These are phyloP conservation scores for Crax fasciolata DNA, from an alignment of 2,797 vertebrate species.

Conservation along the genomic window DNA sequence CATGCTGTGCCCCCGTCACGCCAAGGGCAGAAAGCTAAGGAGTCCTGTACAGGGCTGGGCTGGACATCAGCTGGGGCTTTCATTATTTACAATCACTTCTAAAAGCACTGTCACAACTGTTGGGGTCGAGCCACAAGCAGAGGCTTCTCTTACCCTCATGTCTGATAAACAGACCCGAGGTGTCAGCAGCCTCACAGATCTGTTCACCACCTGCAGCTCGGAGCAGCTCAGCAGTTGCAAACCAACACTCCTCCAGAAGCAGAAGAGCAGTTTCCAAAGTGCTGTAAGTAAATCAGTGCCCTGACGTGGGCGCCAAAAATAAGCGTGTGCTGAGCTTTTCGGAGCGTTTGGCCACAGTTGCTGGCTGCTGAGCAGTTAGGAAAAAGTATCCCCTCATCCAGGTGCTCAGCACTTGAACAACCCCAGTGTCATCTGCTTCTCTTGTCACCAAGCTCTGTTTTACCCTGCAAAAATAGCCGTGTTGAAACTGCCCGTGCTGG, in stretches of 20 bases:
- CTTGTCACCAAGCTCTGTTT: not conserved
- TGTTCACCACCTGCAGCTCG: not conserved
- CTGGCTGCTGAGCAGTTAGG: not conserved
- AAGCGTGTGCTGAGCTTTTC: constrained; percentile 11
- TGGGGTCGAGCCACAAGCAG: not conserved
- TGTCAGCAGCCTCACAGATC: not conserved
- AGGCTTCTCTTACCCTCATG: not conserved
- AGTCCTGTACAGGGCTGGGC: fast-evolving
- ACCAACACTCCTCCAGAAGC: fast-evolving
- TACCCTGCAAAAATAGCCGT: not conserved
- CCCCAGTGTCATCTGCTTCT: not conserved
- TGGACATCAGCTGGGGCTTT: not conserved
- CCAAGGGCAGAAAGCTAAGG: not conserved
- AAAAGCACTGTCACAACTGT: not conserved
- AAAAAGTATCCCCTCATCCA: constrained; percentile 11
- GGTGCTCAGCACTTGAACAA: not conserved
- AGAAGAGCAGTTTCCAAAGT: not conserved
- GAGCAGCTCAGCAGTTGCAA: not conserved
- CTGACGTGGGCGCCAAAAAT: constrained; percentile 57
- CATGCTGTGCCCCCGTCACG: not conserved
- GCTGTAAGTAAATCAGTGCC: not conserved
- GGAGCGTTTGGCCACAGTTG: constrained; percentile 11
- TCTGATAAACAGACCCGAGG: not conserved
- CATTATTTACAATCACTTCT: not conserved
- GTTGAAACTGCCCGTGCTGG: not conserved